These are phyloP conservation scores for Philopotamus ludificatus DNA, from an alignment of 1,140 invertebrate species.

Conservation along the genomic window DNA sequence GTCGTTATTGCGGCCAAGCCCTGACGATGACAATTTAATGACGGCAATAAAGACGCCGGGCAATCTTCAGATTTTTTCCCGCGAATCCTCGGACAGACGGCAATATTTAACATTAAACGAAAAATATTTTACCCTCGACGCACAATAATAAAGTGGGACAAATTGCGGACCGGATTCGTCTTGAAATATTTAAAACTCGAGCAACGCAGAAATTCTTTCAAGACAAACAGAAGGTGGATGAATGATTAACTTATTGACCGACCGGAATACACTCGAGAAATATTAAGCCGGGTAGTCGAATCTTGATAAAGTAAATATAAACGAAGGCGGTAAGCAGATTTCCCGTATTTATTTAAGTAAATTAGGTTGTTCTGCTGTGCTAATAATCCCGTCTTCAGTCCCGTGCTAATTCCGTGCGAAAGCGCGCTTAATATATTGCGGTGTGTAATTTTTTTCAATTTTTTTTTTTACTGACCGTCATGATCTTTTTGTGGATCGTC, in stretches of 20 bases:
- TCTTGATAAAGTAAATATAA: slow-evolving; percentile 29
- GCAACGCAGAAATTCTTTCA: too few relatives aligned
- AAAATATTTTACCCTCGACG: background rate
- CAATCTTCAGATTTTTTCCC: slow-evolving; percentile 14
- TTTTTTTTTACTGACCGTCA: slow-evolving; percentile 37
- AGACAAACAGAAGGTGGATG: too few relatives aligned
- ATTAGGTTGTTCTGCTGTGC: slow-evolving; percentile 38
- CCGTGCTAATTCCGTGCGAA: slow-evolving; percentile 27
- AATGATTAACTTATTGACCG: too few relatives aligned
- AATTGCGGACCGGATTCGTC: too few relatives aligned
- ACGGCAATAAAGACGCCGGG: slow-evolving; percentile 36
- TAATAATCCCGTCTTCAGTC: slow-evolving; percentile 35
- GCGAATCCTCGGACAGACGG: background rate
- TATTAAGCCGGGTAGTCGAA: background rate
- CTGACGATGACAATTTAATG: slow-evolving; percentile 41
- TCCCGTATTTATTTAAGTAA: slow-evolving; percentile 38
- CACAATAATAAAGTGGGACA: too few relatives aligned
- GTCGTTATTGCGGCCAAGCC: slow-evolving; percentile 7
- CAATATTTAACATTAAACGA: background rate
- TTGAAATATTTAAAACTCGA: too few relatives aligned
- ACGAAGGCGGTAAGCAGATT: slow-evolving; percentile 36
- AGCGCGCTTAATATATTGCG: too few relatives aligned
- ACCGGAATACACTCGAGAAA: background rate
- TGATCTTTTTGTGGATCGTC: slow-evolving; percentile 21
- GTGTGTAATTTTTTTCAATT: too few relatives aligned